A percentile compares a stretch with the other conserved stretches of the same genome.
phyloP scores from a whole-genome alignment of 2,113 vertebrate species.

The Varanus salvator region DNA sequence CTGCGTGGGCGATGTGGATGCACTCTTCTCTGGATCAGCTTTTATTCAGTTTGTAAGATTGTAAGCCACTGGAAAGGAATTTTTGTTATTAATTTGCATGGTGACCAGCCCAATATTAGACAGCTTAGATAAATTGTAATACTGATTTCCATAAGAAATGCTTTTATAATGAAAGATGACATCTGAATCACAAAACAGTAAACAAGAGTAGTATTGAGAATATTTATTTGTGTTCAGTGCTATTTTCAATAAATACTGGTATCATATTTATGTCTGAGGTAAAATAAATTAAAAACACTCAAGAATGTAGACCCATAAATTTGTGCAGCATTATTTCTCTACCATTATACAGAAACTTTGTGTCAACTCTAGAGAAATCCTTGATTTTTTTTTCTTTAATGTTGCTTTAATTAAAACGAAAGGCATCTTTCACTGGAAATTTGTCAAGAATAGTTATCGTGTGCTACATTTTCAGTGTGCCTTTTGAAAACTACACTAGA shows the following conservation, averaged over 20 bases:
- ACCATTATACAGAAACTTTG: constrained; percentile 63
- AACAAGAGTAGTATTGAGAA: constrained; percentile 73
- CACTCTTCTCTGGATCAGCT: too few relatives aligned
- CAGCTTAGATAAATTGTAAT: neutral
- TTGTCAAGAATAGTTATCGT: constrained; percentile 72
- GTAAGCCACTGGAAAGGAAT: neutral
- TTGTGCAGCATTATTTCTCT: constrained; percentile 70
- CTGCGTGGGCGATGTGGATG: too few relatives aligned
- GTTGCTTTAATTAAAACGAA: constrained; percentile 46
- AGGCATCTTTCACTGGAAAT: constrained; percentile 61
- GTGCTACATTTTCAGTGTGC: constrained; percentile 63
- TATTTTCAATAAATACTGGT: constrained; percentile 74
- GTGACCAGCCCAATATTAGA: neutral
- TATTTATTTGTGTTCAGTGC: constrained; percentile 81
- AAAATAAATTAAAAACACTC: constrained; percentile 74
- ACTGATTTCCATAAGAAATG: neutral
- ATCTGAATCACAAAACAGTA: constrained; percentile 49
- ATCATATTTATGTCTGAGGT: constrained; percentile 79
- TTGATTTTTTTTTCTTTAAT: constrained; percentile 55
- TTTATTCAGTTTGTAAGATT: neutral
- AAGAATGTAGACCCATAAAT: constrained; percentile 59
- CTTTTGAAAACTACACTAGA: constrained; percentile 64
- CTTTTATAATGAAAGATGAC: neutral
- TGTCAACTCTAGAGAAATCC: constrained; percentile 60
- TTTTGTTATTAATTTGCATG: neutral